Conservation (phyloP, 2,113 vertebrate species). For the Hippopotamus amphibius region DNA sequence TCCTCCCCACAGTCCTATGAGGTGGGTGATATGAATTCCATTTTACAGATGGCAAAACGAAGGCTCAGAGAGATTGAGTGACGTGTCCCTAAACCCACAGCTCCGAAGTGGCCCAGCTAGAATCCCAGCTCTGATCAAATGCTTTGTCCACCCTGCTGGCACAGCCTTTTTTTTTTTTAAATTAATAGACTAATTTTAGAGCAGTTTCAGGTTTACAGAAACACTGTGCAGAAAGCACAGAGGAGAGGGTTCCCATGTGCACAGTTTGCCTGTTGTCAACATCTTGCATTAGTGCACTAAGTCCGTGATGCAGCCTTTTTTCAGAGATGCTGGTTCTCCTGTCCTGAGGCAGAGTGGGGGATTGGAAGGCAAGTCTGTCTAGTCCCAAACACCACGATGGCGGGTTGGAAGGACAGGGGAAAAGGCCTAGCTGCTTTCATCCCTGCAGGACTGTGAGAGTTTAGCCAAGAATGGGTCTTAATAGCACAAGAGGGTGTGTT, state of each 20-base stretch:
- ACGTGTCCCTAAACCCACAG: not conserved
- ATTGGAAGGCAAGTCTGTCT: not conserved
- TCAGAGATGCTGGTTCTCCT: not conserved
- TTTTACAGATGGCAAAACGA: slow-evolving; percentile 33
- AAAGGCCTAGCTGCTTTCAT: not conserved
- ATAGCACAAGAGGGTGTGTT: not conserved
- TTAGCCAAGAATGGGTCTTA: not conserved
- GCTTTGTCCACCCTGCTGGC: not conserved
- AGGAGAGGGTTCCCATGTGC: not conserved
- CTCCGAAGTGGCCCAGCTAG: not conserved
- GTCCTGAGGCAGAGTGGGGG: not conserved
- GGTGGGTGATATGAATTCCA: not conserved
- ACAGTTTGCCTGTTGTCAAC: rapidly evolving
- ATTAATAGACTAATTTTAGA: not conserved
- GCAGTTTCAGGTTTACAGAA: slow-evolving; percentile 13
- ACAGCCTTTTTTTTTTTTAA: not conserved
- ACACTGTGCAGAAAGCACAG: not conserved
- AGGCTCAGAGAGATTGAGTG: not conserved
- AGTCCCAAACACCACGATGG: not conserved
- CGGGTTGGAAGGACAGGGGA: not conserved
- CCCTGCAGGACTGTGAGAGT: not conserved
- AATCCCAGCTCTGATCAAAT: not conserved
- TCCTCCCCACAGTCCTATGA: not conserved
- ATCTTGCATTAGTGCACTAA: not conserved
- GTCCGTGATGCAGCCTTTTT: not conserved